Evolutionary conservation across 2,797 vertebrate genomes (phyloP), one percentile per base, ranked within the genome.

Genomic region (Ceryle rudis): DNA sequence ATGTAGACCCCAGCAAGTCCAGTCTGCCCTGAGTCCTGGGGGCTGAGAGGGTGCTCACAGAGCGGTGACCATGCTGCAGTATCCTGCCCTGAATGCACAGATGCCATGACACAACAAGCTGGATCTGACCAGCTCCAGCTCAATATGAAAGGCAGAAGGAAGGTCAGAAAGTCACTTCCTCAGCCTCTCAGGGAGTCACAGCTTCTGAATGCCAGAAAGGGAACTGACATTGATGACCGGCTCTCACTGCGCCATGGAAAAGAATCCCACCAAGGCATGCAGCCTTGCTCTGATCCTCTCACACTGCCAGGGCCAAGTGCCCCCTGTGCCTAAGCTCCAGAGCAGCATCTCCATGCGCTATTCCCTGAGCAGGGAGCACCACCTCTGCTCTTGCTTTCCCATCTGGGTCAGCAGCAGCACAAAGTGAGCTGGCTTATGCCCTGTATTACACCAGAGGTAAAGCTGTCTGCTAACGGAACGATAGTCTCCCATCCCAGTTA

Each of bases 61-160:
- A 28, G 41, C 75, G n/a, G 41, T 11, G 33, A 67, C 69, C 31
- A 52, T 17, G 1, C 11, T 29, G 79, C 87, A 46, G 15, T 3
- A 22, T 14, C 39, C 72, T 51, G 35, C 70, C 64, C 39, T 2
- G 25, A 39, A 62, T 2, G 15, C 57, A 41, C 1, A 57, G 66
- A 84, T 21, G 37, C 69, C 0, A 0, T 21, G 52, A 64, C 3
- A 33, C 23, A 29, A 18, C 0, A 2, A 62, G n/a, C 51, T 51
- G 5, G 55, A 44, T 65, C 64, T 78, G 47, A 21, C 47, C 12
- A 35, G n/a, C 35, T 86, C 47, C 83, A 60, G 23, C 21, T 8
- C n/a, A 20, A 9, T 6, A 31, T 2, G 12, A 46, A 31, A 60
- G 3, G 58, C 37, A 82, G 81, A 77, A 61, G 70, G 35, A 26